Evolutionary conservation across 2,113 vertebrate genomes (phyloP), one percentile per base, ranked within the genome.

Genomic region (Charadrius vociferus): DNA sequence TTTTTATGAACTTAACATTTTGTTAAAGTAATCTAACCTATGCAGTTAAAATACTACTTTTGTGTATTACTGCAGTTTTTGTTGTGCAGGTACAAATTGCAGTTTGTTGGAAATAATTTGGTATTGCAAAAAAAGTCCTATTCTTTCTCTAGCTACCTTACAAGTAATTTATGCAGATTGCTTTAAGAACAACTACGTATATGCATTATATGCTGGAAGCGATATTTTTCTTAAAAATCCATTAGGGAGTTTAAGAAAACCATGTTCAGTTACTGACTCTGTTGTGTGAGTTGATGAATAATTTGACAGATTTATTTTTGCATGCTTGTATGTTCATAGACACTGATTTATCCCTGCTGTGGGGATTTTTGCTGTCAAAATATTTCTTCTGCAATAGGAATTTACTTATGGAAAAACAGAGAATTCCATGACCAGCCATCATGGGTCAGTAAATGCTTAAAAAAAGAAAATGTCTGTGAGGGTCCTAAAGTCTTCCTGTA

Each of bases 201-300:
- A 61, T 14, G 45, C 39, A 70, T 94, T 95, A 58, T 53, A 66
- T 41, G 13, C 32, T 50, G 41, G 18, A 92, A 92, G 6, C 36
- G 32, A 86, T 81, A 45, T 83, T 86, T 90, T 90, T 90, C 41
- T 61, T 83, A 23, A 73, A 96, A 93, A 80, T 72, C 34, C 81
- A 68, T 68, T 43, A 81, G 34, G 24, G 43, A 91, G 72, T 92
- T 83, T 56, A 43, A 70, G 86, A 86, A 94, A 90, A 66, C 27
- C 13, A 50, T 72, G 72, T 49, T 70, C 41, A 59, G 29, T 81
- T 58, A 68, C 53, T 5, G 2, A 32, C 3, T 88, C 32, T n/a
- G 30, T 83, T 77, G 16, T 37, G 12, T 77, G 59, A 73, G 19
- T 32, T 73, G 63, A 90, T 61, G 34, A 91, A 63, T 53, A 90